Evolutionary conservation across 2,888 invertebrate species (phyloP).

Genomic region (Tinea pellionella): DNA sequence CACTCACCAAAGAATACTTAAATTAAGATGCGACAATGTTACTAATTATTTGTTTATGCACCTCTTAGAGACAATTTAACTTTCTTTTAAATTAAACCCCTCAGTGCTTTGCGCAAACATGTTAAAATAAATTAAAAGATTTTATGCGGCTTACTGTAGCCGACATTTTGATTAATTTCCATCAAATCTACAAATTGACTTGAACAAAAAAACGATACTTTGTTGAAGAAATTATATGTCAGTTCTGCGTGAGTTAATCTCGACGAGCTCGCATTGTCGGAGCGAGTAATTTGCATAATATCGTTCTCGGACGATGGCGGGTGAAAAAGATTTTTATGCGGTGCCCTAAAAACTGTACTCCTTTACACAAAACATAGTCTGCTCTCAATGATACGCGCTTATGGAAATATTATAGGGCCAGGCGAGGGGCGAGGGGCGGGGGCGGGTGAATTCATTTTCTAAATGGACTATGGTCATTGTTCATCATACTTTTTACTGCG

Average conservation of each 20-base stretch:
- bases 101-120: neutral
- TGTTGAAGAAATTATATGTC: no score
- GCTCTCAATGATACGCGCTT: neutral
- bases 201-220: no score
- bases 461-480: neutral
- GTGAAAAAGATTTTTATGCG: neutral
- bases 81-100: neutral
- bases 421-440: no score
- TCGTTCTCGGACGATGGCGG: constrained; percentile 7
- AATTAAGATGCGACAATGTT: no score
- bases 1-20: neutral
- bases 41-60: neutral
- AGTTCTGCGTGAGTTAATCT: no score
- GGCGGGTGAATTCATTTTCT: neutral
- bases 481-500: neutral
- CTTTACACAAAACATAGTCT: neutral
- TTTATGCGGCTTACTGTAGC: no score
- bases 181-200: no score
- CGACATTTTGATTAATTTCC: no score
- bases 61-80: neutral
- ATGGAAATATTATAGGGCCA: neutral
- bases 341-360: neutral
- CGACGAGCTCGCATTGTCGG: neutral
- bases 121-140: no score
- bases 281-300: constrained; percentile 9